A percentile compares a stretch with the other conserved stretches of the same genome.
Evolutionary conservation across 2,888 invertebrate genomes (phyloP).

Genomic region (Trisateles emortualis): DNA sequence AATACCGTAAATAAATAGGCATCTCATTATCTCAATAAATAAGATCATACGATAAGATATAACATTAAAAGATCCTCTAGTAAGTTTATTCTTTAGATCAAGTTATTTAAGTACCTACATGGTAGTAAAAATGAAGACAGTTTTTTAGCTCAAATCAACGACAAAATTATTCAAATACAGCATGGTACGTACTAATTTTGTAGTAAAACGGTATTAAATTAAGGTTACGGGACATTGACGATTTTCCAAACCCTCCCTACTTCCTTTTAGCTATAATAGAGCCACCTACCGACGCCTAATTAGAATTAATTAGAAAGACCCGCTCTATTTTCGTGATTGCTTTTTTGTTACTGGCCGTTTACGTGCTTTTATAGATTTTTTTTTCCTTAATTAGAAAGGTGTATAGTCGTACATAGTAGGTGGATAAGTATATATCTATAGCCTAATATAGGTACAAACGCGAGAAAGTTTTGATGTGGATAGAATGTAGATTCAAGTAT

Average conservation of each 20-base stretch:
- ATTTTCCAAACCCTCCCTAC: conserved; percentile 66
- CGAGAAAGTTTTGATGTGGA: neutral
- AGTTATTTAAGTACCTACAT: conserved; percentile 26
- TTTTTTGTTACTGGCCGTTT: conserved; percentile 49
- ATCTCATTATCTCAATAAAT: conserved; percentile 14
- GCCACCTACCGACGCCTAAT: conserved; percentile 64
- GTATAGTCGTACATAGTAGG: neutral
- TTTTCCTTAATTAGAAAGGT: conserved; percentile 38
- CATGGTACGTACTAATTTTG: conserved; percentile 60
- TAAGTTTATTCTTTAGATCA: conserved; percentile 6
- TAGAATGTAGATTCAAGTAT: neutral
- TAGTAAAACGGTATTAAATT: conserved; percentile 68
- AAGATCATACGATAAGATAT: conserved; percentile 24
- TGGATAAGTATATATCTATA: neutral
- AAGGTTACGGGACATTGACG: conserved; percentile 73
- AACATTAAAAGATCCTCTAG: conserved; percentile 3
- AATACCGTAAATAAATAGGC: conserved; percentile 2
- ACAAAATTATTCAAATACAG: conserved; percentile 74
- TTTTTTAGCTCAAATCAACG: conserved; percentile 63
- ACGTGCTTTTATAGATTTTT: conserved; percentile 31
- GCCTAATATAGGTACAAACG: neutral
- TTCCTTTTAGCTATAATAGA: conserved; percentile 59
- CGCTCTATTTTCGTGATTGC: conserved; percentile 58
- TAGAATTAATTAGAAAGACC: conserved; percentile 71
- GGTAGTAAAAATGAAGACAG: conserved; percentile 22